Evolutionary conservation across 1,140 invertebrate species (phyloP), one percentile per base, ranked within the genome.

Genomic region (Grapholita molesta): DNA sequence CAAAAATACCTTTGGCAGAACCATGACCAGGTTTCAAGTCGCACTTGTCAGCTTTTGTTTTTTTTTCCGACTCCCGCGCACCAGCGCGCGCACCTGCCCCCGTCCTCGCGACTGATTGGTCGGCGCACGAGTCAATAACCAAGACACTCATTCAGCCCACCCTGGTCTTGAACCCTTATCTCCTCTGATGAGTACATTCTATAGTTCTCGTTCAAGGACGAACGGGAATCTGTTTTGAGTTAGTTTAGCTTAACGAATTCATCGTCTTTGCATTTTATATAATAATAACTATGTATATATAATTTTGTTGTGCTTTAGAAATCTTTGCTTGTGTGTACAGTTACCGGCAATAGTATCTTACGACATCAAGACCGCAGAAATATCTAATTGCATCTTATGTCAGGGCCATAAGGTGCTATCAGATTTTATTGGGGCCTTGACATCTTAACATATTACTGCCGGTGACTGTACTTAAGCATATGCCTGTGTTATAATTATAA

Each of bases 71-170:
- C 74, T 78, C 67, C 70, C 69, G 71, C 69, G 72, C 67, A 66
- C 28, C 38, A 32, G 66, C 68, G 64, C 30, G 70, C 68, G 74
- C 82, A 84, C 82, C 82, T 84, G 82, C 75, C 67, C 68, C 53
- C 15, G 25, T 68, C 30, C 73, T 74, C 48, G 32, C 70, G 33
- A 65, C 33, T 55, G 75, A 84, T 84, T 84, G 82, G 82, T 70
- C 69, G 61, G 35, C 48, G 48, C 67, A 66, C 72, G 68, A 79
- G 75, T 80, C 81, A 81, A 81, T 80, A 83, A 77, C 76, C 55
- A 61, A 48, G 23, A 24, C 74, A 67, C 70, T 71, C 42, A 74
- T 66, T 68, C 72, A 70, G 74, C 57, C 81, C 73, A 83, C 75
- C 76, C 76, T 75, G 69, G 61, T n/a, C 35, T 48, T 71, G 75